Conservation (phyloP, 2,888 invertebrate genomes). For the Deilephila elpenor region DNA sequence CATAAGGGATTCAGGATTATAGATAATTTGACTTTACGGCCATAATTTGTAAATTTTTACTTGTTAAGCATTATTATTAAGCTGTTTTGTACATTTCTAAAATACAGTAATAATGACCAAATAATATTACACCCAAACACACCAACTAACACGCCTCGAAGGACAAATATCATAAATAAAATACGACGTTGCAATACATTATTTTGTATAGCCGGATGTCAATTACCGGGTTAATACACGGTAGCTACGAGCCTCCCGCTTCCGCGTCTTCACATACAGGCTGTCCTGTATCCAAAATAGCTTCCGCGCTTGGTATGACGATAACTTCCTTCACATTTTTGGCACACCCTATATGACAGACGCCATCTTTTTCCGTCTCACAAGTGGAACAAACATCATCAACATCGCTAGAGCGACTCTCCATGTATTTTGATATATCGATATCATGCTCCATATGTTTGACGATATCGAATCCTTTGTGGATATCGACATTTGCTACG, state of each 20-base stretch:
- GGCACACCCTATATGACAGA: slow-evolving; percentile 63
- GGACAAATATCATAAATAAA: background rate
- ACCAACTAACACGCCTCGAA: background rate
- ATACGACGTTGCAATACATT: background rate
- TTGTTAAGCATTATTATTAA: no score
- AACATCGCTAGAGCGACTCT: slow-evolving; percentile 46
- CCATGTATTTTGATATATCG: slow-evolving; percentile 48
- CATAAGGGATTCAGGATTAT: no score
- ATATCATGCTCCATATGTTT: slow-evolving; percentile 50
- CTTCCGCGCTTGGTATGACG: slow-evolving; percentile 75
- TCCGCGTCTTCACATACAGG: slow-evolving; percentile 35
- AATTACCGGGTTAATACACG: background rate
- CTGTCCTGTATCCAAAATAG: slow-evolving; percentile 70
- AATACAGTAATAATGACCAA: background rate
- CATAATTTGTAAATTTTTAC: no score
- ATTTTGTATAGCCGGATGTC: slow-evolving; percentile 2
- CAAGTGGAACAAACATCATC: slow-evolving; percentile 52
- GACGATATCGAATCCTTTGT: slow-evolving; percentile 60
- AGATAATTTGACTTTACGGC: no score
- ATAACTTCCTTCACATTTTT: slow-evolving; percentile 70
- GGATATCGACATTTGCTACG: slow-evolving; percentile 38
- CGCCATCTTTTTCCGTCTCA: slow-evolving; percentile 47
- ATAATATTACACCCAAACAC: background rate
- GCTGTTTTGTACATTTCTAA: background rate
- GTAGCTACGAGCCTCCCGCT: slow-evolving; percentile 13